Evolutionary conservation across 1,140 invertebrate genomes (phyloP).

Genomic region (Cydia strobilella): DNA sequence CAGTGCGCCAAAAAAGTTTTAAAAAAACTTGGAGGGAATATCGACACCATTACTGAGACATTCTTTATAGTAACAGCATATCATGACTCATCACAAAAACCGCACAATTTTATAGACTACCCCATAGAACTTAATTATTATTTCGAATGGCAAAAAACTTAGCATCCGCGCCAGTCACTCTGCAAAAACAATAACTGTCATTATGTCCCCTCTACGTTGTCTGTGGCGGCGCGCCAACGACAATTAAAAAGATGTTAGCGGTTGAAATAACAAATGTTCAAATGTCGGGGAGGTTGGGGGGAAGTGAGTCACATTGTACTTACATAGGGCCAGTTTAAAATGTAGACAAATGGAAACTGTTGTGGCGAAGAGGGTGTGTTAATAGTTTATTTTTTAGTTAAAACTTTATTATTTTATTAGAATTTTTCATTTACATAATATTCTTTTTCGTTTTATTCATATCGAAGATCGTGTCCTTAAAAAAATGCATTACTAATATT

Average conservation of each 20-base stretch:
- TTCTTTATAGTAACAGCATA: neutral
- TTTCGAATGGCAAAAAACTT: slow-evolving; percentile 5
- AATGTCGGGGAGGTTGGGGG: neutral
- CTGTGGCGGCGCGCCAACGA: slow-evolving; percentile 26
- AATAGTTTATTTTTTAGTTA: too few species aligned
- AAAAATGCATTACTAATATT: too few species aligned
- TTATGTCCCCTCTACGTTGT: neutral
- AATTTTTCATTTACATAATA: too few species aligned
- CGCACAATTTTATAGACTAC: neutral
- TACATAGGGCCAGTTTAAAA: neutral
- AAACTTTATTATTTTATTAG: too few species aligned
- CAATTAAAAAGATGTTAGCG: slow-evolving; percentile 30
- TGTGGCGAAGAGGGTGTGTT: too few species aligned
- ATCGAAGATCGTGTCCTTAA: too few species aligned
- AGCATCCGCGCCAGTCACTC: slow-evolving; percentile 8
- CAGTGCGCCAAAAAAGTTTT: too few species aligned
- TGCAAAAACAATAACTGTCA: slow-evolving; percentile 28
- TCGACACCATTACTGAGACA: too few species aligned
- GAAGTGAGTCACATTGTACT: slow-evolving; percentile 13
- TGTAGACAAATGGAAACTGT: neutral
- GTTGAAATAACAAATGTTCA: slow-evolving; percentile 24
- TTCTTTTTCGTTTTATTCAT: too few species aligned
- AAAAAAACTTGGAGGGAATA: too few species aligned
- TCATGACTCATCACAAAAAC: neutral
- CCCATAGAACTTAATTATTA: neutral